These are phyloP conservation scores for Pandemis heparana DNA, from an alignment of 2,888 invertebrate species.

Conservation along the genomic window DNA sequence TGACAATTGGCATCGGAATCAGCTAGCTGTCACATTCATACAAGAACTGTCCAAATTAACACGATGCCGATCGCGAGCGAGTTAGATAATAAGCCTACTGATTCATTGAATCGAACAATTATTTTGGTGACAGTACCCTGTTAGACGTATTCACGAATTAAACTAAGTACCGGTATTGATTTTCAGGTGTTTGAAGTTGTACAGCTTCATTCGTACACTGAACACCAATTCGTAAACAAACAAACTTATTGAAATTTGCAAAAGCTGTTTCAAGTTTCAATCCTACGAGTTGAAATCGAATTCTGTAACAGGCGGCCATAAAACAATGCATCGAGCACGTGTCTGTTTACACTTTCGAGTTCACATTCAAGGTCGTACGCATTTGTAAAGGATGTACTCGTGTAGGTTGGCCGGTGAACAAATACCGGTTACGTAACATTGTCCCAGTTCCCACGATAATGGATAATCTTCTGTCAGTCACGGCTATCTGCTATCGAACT, in stretches of 20 bases:
- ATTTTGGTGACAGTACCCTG: not conserved
- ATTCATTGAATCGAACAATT: not conserved
- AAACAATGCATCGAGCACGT: conserved; percentile 85
- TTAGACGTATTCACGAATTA: not conserved
- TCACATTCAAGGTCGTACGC: conserved; percentile 85
- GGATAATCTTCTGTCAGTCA: conserved; percentile 69
- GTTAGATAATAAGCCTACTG: no score
- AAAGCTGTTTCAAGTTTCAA: conserved; percentile 46
- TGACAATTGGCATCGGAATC: no score
- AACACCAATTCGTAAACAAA: conserved; percentile 26
- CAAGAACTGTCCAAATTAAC: no score
- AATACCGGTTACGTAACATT: conserved; percentile 83
- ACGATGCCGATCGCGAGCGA: no score
- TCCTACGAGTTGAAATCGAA: conserved; percentile 60
- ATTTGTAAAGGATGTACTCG: conserved; percentile 84
- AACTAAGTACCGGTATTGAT: not conserved
- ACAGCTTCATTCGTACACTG: not conserved
- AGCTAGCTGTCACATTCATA: no score
- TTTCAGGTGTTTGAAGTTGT: not conserved
- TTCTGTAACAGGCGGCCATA: conserved; percentile 74
- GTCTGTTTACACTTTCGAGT: conserved; percentile 84
- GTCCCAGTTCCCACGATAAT: conserved; percentile 81
- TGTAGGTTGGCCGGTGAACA: conserved; percentile 81
- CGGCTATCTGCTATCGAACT: conserved; percentile 66
- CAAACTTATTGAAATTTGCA: conserved; percentile 31